Evolutionary conservation across 2,888 invertebrate genomes (phyloP).

Genomic region (Alviniconcha strummeri): DNA sequence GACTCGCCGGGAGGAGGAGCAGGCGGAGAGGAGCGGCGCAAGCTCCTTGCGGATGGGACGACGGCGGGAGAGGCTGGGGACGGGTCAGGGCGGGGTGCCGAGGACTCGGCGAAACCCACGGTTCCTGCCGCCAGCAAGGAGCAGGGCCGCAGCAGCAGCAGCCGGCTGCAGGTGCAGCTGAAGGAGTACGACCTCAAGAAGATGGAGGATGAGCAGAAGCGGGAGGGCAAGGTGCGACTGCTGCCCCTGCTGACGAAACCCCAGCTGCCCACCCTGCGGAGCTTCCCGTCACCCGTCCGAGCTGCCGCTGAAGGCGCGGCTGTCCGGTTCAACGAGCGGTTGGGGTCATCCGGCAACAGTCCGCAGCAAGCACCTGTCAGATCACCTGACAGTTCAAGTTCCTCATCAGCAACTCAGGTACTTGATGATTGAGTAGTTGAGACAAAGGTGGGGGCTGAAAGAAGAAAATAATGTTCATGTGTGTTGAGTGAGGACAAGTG

Average conservation of each 20-base stretch:
- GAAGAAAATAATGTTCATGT: too few relatives aligned
- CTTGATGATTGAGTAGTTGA: too few relatives aligned
- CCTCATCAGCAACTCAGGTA: slow-evolving; percentile 28
- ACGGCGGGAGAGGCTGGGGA: too few relatives aligned
- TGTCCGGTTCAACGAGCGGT: neutral
- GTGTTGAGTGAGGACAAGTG: too few relatives aligned
- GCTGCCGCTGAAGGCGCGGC: neutral
- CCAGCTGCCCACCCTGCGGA: neutral
- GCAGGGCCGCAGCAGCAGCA: slow-evolving; percentile 27
- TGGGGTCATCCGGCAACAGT: neutral
- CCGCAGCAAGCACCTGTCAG: neutral
- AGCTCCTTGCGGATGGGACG: neutral
- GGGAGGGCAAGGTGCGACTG: neutral
- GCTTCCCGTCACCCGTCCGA: neutral
- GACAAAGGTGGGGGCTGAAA: too few relatives aligned
- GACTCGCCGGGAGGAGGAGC: neutral
- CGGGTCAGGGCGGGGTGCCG: too few relatives aligned
- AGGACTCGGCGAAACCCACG: neutral
- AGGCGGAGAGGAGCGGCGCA: neutral
- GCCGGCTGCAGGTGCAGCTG: slow-evolving; percentile 24
- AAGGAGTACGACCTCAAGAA: slow-evolving; percentile 19
- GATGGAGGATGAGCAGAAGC: slow-evolving; percentile 1
- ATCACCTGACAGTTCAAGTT: slow-evolving; percentile 28
- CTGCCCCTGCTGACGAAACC: neutral
- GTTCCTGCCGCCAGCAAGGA: neutral